Conservation (phyloP, 2,797 vertebrate genomes). For the Hylomyscus alleni region DNA sequence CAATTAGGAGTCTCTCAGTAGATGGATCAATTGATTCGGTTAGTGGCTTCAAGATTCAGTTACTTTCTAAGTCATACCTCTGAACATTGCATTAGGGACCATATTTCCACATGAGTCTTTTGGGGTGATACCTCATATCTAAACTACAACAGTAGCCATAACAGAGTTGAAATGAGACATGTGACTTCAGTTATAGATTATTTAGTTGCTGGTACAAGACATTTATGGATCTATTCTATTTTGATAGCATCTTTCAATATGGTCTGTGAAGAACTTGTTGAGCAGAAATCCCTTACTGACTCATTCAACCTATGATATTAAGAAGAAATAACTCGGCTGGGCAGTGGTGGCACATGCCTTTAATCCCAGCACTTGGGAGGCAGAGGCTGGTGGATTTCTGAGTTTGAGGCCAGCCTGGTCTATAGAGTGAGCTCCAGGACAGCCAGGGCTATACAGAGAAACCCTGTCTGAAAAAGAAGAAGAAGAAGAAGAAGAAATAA, state of each 20-base stretch:
- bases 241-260: neutral
- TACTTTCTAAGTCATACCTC: neutral
- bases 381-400: too few relatives aligned
- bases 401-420: too few relatives aligned
- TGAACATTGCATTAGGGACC: neutral
- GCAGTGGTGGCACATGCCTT: too few relatives aligned
- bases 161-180: neutral
- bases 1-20: neutral
- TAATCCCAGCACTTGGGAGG: too few relatives aligned
- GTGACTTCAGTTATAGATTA: neutral
- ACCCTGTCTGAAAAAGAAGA: too few relatives aligned
- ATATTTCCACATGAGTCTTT: neutral
- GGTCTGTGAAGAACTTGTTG: neutral
- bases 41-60: neutral
- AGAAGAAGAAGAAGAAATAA: constrained; percentile 13
- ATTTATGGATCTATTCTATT: neutral
- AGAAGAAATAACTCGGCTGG: neutral
- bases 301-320: neutral
- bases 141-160: neutral
- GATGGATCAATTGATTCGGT: neutral
- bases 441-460: too few relatives aligned
- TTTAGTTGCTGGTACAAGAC: neutral
- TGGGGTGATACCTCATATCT: neutral
- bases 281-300: neutral
- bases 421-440: too few relatives aligned